Conservation (phyloP, 1,140 invertebrate species). For the Drosophila nebulosa region DNA sequence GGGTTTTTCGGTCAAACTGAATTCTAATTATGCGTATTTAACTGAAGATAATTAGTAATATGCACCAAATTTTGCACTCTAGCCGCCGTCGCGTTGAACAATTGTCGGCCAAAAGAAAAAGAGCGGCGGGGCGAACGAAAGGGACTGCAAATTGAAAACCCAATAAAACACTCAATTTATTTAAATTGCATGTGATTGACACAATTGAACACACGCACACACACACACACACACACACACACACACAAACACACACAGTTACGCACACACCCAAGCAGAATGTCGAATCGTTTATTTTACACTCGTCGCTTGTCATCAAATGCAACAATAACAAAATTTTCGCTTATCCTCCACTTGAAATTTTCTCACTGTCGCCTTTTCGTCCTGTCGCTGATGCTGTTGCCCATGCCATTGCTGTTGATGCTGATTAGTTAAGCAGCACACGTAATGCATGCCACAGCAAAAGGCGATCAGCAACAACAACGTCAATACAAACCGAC, state of each 20-base stretch:
- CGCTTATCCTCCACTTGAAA: not conserved
- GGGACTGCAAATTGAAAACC: conserved; percentile 68
- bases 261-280: conserved; percentile 5
- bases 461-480: conserved; percentile 47
- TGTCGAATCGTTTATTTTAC: not conserved
- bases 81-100: not conserved
- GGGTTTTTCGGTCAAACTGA: not conserved
- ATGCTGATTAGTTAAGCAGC: conserved; percentile 65
- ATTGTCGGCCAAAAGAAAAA: not conserved
- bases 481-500: conserved; percentile 31
- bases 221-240: not conserved
- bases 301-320: conserved; percentile 8
- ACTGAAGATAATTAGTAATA: conserved; percentile 37
- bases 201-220: conserved; percentile 31
- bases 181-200: conserved; percentile 78
- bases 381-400: not conserved
- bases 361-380: conserved; percentile 14
- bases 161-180: conserved; percentile 79
- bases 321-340: conserved; percentile 20
- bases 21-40: conserved; percentile 3
- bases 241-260: not conserved
- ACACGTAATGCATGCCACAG: conserved; percentile 69
- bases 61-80: not conserved
- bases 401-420: not conserved
- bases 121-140: not conserved